Conservation (phyloP, 2,797 vertebrate genomes). For the Petrocephalus schoutedeni region DNA sequence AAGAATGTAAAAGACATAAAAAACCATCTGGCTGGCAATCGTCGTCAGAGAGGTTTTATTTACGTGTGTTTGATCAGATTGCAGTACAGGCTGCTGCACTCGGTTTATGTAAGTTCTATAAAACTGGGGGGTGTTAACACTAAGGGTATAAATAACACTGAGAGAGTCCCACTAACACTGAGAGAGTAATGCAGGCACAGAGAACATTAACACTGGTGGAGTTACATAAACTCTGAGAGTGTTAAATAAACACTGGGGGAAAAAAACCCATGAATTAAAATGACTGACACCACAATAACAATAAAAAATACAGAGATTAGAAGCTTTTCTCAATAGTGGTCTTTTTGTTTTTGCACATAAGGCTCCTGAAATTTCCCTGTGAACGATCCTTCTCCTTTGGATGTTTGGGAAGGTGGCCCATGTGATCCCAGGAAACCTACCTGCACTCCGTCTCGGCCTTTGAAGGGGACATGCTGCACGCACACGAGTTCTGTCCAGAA, state of each 20-base stretch:
- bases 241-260: not conserved
- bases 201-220: not conserved
- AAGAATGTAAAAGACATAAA: not conserved
- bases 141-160: not conserved
- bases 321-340: not conserved
- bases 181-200: not conserved
- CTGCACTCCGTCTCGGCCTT: not conserved
- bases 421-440: not conserved
- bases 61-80: not conserved
- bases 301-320: not conserved
- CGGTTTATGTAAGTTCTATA: not conserved
- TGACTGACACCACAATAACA: not conserved
- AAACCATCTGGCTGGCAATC: not conserved
- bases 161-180: not conserved
- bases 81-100: not conserved
- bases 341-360: not conserved
- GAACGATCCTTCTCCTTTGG: not conserved
- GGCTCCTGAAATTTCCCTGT: not conserved
- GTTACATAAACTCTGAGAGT: not conserved
- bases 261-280: not conserved
- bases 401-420: not conserved
- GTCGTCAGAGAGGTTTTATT: not conserved
- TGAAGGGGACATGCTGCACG: not conserved
- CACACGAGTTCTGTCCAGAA: not conserved
- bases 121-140: not conserved